These are phyloP conservation scores for Dolichopus griseipennis DNA, from an alignment of 2,888 invertebrate species.

Conservation along the genomic window DNA sequence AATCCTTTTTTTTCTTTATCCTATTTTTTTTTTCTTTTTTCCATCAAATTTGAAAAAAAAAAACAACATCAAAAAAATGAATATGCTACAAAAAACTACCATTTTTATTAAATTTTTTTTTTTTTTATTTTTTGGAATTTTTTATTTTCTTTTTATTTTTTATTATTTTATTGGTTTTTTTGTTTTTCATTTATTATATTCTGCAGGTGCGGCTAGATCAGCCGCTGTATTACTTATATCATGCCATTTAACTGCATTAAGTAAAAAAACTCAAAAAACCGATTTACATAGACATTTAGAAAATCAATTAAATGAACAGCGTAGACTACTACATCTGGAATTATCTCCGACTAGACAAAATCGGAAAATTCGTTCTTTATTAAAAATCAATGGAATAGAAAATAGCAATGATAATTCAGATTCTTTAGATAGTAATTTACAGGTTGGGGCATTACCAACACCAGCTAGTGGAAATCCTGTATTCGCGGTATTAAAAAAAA, in stretches of 20 bases:
- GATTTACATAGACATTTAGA: slow-evolving; percentile 45
- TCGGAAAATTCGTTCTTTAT: slow-evolving; percentile 42
- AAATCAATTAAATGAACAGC: slow-evolving; percentile 44
- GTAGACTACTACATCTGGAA: slow-evolving; percentile 43
- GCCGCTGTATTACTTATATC: slow-evolving; percentile 93
- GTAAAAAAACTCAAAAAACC: slow-evolving; percentile 47
- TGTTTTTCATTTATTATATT: not conserved
- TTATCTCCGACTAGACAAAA: slow-evolving; percentile 41
- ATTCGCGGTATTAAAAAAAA: slow-evolving; percentile 43
- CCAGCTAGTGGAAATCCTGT: slow-evolving; percentile 44
- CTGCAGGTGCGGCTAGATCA: slow-evolving; percentile 80
- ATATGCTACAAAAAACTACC: not conserved
- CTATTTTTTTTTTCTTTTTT: not conserved
- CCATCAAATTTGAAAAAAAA: not conserved
- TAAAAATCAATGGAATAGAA: slow-evolving; percentile 42
- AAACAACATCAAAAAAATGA: not conserved
- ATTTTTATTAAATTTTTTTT: slow-evolving; percentile 3
- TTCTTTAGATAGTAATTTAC: slow-evolving; percentile 28
- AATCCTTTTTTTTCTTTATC: not conserved
- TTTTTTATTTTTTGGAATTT: not conserved
- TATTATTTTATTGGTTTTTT: not conserved
- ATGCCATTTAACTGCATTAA: slow-evolving; percentile 62
- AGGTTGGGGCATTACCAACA: slow-evolving; percentile 44
- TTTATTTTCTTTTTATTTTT: not conserved
- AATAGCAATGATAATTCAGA: slow-evolving; percentile 30